Base-by-base conservation (phyloP, 2,888 invertebrate species). In the Stomorhina lunata region DNA sequence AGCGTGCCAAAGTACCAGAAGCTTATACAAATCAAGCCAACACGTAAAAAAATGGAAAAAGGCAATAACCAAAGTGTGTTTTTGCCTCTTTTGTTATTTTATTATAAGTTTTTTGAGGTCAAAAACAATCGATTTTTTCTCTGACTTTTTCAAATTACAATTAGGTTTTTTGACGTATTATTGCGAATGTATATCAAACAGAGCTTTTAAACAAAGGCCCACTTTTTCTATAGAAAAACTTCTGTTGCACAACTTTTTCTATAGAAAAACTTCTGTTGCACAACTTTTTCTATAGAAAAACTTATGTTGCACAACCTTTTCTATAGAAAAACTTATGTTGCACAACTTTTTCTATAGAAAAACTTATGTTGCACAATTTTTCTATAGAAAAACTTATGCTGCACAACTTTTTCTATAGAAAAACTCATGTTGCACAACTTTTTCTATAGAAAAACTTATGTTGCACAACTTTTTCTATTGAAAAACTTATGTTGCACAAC, bases 61-160 rank as follows among this genome's bases (percentile, higher is more conserved):
- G 20, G 68, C 25, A 65, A 7, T 29, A 71, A 40, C 65, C 79
- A 79, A n/a, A 25, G n/a, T 45, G 27, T 72, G 9, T 71, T 55
- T 71, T 34, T 40, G 15, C 37, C 25, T 25, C 17, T 32, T 29
- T 50, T 40, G 25, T 50, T 66, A 27, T 61, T 77, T 37, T 20
- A 66, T 50, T 61, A 66, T 57, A 65, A 37, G 40, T 81, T 75
- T 69, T 81, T 81, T 81, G 81, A 81, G 81, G 81, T 81, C 81
- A 81, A 81, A 81, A 81, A 78, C 81, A 81, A 81, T 81, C 81
- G 81, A 81, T 81, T 81, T 78, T 81, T 81, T 65, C 17, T 29
- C 22, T 45, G 68, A 73, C 48, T 37, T 40, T 81, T 78, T 72
- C 55, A 63, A n/a, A 77, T 57, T 59, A 40, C 17, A 53, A 53